Conservation (phyloP, 2,888 invertebrate species). For the Drosophila leonis region DNA sequence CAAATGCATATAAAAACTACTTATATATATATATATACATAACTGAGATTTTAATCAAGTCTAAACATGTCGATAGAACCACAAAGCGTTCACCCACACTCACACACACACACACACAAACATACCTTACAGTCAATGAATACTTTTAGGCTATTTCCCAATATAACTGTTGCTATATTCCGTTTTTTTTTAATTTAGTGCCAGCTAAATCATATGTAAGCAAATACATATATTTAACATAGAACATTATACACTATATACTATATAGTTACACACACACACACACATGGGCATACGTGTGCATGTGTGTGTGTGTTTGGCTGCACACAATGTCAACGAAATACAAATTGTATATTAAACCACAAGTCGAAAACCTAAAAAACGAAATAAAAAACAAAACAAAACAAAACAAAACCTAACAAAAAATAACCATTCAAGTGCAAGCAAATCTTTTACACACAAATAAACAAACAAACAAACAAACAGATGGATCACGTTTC, state of each 20-base stretch:
- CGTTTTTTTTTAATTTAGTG: slow-evolving; percentile 45
- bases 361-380: slow-evolving; percentile 31
- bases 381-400: slow-evolving; percentile 13
- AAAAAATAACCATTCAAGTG: slow-evolving; percentile 46
- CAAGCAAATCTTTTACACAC: slow-evolving; percentile 58
- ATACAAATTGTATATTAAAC: slow-evolving; percentile 61
- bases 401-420: slow-evolving; percentile 9
- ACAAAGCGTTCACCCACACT: slow-evolving; percentile 66
- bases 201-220: slow-evolving; percentile 53
- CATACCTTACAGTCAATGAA: slow-evolving; percentile 37
- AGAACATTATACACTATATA: slow-evolving; percentile 39
- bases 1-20: slow-evolving; percentile 38
- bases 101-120: slow-evolving; percentile 42
- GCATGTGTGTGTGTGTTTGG: slow-evolving; percentile 17
- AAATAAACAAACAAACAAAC: slow-evolving; percentile 34
- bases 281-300: slow-evolving; percentile 16
- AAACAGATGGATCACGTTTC: slow-evolving; percentile 67
- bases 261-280: slow-evolving; percentile 29
- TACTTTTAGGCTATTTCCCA: slow-evolving; percentile 34
- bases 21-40: slow-evolving; percentile 30
- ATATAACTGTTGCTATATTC: slow-evolving; percentile 46
- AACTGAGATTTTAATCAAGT: slow-evolving; percentile 59
- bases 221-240: slow-evolving; percentile 48
- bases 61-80: slow-evolving; percentile 77
- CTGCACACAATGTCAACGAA: slow-evolving; percentile 33